phyloP scores from a whole-genome alignment of 2,113 vertebrate genomes.

The Cryptotis parvus region DNA sequence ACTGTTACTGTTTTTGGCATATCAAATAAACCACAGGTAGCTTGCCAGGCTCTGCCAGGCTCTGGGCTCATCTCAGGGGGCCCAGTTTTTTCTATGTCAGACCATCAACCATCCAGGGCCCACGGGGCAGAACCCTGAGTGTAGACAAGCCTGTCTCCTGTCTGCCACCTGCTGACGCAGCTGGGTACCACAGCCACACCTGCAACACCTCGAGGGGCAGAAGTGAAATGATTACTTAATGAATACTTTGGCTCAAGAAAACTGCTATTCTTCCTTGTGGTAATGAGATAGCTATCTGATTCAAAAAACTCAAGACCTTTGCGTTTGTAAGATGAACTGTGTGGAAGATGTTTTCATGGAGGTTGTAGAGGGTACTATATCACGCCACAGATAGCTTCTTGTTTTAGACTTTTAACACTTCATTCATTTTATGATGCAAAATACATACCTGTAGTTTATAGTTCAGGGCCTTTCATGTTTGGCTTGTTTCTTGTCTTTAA shows the following conservation, averaged over 20 bases:
- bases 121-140: no score
- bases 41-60: no score
- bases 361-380: not conserved
- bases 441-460: slow-evolving; percentile 28
- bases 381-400: slow-evolving; percentile 26
- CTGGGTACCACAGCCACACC: no score
- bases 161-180: no score
- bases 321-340: slow-evolving; percentile 36
- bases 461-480: not conserved
- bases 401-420: slow-evolving; percentile 42
- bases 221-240: slow-evolving; percentile 40
- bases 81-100: no score
- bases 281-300: slow-evolving; percentile 57
- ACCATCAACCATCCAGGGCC: no score
- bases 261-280: slow-evolving; percentile 46
- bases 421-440: slow-evolving; percentile 1
- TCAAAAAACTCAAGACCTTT: slow-evolving; percentile 31
- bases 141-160: no score
- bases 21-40: no score
- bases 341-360: not conserved
- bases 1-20: no score
- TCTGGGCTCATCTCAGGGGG: no score
- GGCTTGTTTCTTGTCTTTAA: not conserved
- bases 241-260: slow-evolving; percentile 42
- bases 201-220: no score